Percentiles rank a stretch among this genome's conserved stretches.
Evolutionary conservation across 2,113 vertebrate genomes (phyloP).

Genomic region (Burhinus oedicnemus): DNA sequence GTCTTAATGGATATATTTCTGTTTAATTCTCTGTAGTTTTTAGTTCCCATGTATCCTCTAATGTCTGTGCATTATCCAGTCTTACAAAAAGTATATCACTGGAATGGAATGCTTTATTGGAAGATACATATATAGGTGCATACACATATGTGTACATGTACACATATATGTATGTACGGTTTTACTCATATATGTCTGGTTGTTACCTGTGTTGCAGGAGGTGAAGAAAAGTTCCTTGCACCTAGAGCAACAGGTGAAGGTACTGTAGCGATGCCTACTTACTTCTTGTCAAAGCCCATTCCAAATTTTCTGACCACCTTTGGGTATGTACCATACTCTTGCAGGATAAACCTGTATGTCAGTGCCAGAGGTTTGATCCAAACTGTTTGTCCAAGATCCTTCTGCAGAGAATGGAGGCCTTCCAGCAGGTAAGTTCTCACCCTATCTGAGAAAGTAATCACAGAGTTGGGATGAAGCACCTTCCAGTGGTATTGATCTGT

Average conservation of each 20-base stretch:
- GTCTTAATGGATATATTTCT: fast-evolving
- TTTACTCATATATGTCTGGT: not conserved
- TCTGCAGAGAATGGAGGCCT: not conserved
- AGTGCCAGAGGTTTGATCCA: not conserved
- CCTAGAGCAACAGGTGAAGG: not conserved
- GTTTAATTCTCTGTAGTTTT: not conserved
- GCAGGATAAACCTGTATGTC: not conserved
- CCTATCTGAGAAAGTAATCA: not conserved
- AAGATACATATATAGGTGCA: not conserved
- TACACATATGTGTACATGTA: fast-evolving
- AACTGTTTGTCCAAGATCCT: not conserved
- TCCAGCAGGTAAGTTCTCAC: not conserved
- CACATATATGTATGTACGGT: not conserved
- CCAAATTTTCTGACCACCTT: not conserved
- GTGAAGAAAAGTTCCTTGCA: not conserved
- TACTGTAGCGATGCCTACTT: fast-evolving
- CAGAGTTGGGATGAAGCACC: not conserved
- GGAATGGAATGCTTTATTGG: fast-evolving
- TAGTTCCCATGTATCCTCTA: not conserved
- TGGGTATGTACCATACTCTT: not conserved
- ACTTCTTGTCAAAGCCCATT: not conserved
- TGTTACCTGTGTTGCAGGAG: not conserved
- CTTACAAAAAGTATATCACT: not conserved
- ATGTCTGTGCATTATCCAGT: not conserved
- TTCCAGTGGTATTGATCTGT: not conserved